A percentile compares a stretch with the other conserved stretches of the same genome.
These are phyloP conservation scores for Chaunax sp. DNA, from an alignment of 2,797 vertebrate species.

Conservation along the genomic window DNA sequence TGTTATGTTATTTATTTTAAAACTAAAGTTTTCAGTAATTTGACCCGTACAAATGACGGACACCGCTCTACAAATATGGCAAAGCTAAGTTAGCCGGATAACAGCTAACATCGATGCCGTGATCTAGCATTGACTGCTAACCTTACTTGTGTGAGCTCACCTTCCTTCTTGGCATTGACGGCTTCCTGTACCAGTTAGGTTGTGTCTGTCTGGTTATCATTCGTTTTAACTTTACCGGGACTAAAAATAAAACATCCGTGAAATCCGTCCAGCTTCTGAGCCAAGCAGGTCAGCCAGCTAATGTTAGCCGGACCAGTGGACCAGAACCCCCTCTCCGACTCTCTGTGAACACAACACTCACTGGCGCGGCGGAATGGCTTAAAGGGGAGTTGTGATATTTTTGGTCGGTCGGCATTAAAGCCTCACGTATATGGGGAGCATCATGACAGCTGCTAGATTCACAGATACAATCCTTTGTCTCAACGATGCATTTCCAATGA, in stretches of 20 bases:
- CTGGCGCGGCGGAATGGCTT: slow-evolving; percentile 28
- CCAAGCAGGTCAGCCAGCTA: slow-evolving; percentile 56
- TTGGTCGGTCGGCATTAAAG: slow-evolving; percentile 42
- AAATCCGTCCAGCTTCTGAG: slow-evolving; percentile 20
- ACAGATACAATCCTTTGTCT: not conserved
- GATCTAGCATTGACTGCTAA: slow-evolving; percentile 10
- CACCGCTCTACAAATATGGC: slow-evolving; percentile 25
- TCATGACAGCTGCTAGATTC: not conserved
- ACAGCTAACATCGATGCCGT: slow-evolving; percentile 40
- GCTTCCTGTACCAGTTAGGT: slow-evolving; percentile 35
- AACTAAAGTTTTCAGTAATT: not conserved
- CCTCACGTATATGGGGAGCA: not conserved
- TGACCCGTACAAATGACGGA: not conserved
- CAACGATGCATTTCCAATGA: not conserved
- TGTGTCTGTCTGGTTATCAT: slow-evolving; percentile 42
- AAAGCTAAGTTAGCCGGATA: slow-evolving; percentile 61
- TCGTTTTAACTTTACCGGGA: not conserved
- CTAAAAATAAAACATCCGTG: slow-evolving; percentile 17
- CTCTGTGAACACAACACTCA: slow-evolving; percentile 28
- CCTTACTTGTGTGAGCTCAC: slow-evolving; percentile 55
- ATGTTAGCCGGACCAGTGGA: slow-evolving; percentile 51
- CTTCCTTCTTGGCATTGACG: slow-evolving; percentile 69
- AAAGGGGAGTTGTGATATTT: slow-evolving; percentile 46
- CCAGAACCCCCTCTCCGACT: slow-evolving; percentile 21
- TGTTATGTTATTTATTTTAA: not conserved